Conservation (phyloP, 2,113 vertebrate genomes). For the Peromyscus maniculatus region DNA sequence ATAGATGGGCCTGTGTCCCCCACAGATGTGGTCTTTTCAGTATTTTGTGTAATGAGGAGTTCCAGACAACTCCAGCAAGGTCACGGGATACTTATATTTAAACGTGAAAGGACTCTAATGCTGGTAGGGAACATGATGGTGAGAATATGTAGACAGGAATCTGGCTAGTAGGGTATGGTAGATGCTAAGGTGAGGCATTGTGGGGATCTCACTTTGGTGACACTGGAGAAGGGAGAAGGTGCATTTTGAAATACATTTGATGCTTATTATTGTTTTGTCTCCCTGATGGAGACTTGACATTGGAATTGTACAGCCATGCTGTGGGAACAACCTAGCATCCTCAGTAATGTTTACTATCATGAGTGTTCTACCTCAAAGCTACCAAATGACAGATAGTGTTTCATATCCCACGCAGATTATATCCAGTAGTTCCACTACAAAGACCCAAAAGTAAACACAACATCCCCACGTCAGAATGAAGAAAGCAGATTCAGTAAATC, state of each 20-base stretch:
- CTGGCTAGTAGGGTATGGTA: not conserved
- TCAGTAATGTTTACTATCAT: not conserved
- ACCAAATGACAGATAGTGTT: not conserved
- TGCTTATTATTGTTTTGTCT: not conserved
- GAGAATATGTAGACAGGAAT: not conserved
- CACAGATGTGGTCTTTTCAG: not conserved
- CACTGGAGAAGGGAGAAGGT: not conserved
- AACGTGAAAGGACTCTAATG: not conserved
- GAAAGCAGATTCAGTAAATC: not conserved
- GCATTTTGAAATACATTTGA: not conserved
- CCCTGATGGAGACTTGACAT: not conserved
- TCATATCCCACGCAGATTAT: not conserved
- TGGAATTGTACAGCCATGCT: not conserved
- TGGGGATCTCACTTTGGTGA: not conserved
- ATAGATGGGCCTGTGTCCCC: not conserved
- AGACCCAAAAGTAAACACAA: not conserved
- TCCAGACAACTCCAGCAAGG: not conserved
- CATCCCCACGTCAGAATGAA: not conserved
- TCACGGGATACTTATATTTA: not conserved
- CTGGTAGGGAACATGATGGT: not conserved
- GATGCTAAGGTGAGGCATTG: not conserved
- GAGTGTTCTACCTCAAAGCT: not conserved
- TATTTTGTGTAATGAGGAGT: not conserved
- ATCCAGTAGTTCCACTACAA: not conserved
- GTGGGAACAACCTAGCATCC: not conserved